Conservation (phyloP, 2,888 invertebrate genomes). For the Seira ritae region DNA sequence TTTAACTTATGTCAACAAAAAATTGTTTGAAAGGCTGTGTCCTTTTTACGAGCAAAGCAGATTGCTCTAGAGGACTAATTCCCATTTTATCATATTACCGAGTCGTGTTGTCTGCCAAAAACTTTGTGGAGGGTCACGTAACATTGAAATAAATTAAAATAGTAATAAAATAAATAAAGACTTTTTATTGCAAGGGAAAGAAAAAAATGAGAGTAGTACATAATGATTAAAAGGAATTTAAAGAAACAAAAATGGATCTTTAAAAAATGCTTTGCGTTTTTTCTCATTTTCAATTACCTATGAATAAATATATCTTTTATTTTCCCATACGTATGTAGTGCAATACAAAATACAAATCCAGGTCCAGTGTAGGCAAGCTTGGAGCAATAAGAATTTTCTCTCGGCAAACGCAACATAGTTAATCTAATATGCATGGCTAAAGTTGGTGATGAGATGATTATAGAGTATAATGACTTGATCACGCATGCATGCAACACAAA, state of each 20-base stretch:
- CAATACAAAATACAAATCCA: too few species aligned
- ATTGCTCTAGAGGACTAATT: slow-evolving; percentile 14
- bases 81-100: not conserved
- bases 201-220: not conserved
- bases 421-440: slow-evolving; percentile 28
- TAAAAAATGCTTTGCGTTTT: too few species aligned
- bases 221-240: not conserved
- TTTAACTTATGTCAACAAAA: slow-evolving; percentile 45
- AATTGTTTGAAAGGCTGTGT: not conserved
- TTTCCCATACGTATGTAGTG: too few species aligned
- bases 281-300: too few species aligned
- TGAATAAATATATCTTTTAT: too few species aligned
- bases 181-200: not conserved
- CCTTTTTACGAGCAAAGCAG: slow-evolving; percentile 19
- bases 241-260: too few species aligned
- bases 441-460: slow-evolving; percentile 60
- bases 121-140: slow-evolving; percentile 7
- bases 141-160: not conserved
- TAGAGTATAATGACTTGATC: slow-evolving; percentile 58
- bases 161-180: not conserved
- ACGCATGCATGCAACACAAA: slow-evolving; percentile 31
- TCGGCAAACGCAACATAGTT: not conserved
- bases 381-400: too few species aligned
- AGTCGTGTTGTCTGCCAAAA: not conserved
- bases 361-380: too few species aligned